Evolutionary conservation across 1,140 invertebrate genomes (phyloP).

Genomic region (Drosophila eugracilis): DNA sequence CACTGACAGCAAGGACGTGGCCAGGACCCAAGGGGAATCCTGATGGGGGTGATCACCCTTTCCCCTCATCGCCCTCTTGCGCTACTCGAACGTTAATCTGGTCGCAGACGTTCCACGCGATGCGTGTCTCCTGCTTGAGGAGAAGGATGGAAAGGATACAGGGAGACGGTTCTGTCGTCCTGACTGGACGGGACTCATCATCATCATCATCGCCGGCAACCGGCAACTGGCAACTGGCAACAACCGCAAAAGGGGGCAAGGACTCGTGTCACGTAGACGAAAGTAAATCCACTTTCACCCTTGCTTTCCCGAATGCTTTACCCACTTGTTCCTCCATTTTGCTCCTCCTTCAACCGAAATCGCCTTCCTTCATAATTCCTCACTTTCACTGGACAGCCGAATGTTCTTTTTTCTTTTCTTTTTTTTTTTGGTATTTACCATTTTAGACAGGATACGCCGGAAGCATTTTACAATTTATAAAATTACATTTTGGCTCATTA

Average conservation of each 20-base stretch:
- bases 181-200: slow-evolving; percentile 50
- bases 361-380: slow-evolving; percentile 70
- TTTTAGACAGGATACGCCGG: slow-evolving; percentile 62
- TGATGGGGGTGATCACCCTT: neutral
- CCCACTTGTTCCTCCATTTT: slow-evolving; percentile 20
- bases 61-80: slow-evolving; percentile 8
- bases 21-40: slow-evolving; percentile 23
- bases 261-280: slow-evolving; percentile 74
- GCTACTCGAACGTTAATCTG: slow-evolving; percentile 68
- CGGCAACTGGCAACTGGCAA: no score
- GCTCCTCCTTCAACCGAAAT: slow-evolving; percentile 32
- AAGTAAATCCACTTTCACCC: slow-evolving; percentile 83
- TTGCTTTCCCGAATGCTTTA: slow-evolving; percentile 50
- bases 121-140: slow-evolving; percentile 69
- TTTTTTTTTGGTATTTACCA: no score
- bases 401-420: slow-evolving; percentile 35
- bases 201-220: slow-evolving; percentile 39
- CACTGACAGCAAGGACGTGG: slow-evolving; percentile 68
- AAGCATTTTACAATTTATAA: slow-evolving; percentile 81
- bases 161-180: slow-evolving; percentile 27
- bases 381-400: slow-evolving; percentile 32
- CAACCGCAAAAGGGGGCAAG: slow-evolving; percentile 46
- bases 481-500: slow-evolving; percentile 80
- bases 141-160: slow-evolving; percentile 5
- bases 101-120: slow-evolving; percentile 76